Base-by-base conservation (phyloP, 2,888 invertebrate genomes). In the Ochropleura leucogaster region DNA sequence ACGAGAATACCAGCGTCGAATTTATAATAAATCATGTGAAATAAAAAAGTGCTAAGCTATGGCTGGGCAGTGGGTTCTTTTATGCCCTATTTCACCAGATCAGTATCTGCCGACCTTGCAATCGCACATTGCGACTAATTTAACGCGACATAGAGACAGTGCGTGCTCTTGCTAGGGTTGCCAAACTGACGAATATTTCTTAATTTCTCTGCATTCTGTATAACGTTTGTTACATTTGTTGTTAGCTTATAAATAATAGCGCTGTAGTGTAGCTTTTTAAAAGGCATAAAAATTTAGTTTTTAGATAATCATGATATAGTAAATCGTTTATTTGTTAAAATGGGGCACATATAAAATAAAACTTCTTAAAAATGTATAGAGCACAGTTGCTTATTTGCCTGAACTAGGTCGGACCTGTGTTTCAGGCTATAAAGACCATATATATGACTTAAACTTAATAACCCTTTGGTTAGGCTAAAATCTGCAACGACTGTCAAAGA, bases 71-170 rank as follows among this genome's bases (percentile, higher is more conserved):
- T 49, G 67, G 53, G 71, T 71, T 82, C 59, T 68, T 55, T 72
- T 70, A 80, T 71, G 80, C 70, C 69, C 72, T 83, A 84, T 83
- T 83, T 84, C 72, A 68, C 67, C 78, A 84, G 83, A 83, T 83
- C 73, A 57, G 68, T 79, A 85, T 85, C 85, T 67, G 60, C 47
- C 76, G 84, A 84, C 79, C 85, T 84, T 86, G 82, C 82, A 68
- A 75, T 74, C 62, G 77, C 86, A 85, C 85, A 85, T 86, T 85
- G 86, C 83, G 74, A 69, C 85, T 84, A 82, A 85, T 86, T 86
- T 84, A 82, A 70, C 72, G 74, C 72, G 76, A 76, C 75, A 77
- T 82, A 83, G 80, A 83, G 83, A 80, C 80, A 83, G 80, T 82
- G 80, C 82, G 80, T 82, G 80, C 77, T 72, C 70, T 59, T 53